Base-by-base conservation (phyloP, 2,113 vertebrate genomes). In the Drymodes brunneopygia region DNA sequence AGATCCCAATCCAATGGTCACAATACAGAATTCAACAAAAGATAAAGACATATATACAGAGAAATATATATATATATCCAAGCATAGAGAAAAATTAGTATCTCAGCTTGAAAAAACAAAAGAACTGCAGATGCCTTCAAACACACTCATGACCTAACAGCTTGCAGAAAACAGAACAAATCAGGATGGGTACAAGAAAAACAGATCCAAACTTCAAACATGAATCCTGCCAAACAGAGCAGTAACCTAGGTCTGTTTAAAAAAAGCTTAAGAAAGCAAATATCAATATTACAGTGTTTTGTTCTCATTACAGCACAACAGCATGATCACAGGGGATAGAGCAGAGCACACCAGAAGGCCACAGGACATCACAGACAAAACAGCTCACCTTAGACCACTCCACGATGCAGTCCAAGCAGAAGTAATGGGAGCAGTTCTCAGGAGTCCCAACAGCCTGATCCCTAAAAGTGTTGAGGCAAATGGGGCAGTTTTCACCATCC, bases 381-480 rank as follows among this genome's bases (percentile, higher is more conserved):
- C 15, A 70, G 38, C 98, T 96, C 81, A 99, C 99, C 98, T 99
- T 99, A 25, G 99, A 97, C 99, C 99, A 99, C 82, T 99, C 99
- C 28, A 99, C 95, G 5, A 99, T 99, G 94, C 99, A 99, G 95
- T 99, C 99, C 40, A 99, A 98, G 94, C 99, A 99, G 98, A 99
- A 99, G 94, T 99, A 99, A 95, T 99, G 99, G 89, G 98, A 97
- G 73, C 99, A 99, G 97, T 62, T 98, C 97, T 99, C 99, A 4
- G 99, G 99, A 4, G 99, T 99, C 33, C 99, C 99, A 91, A 99
- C 98, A 10, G 98, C 98, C 97, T 99, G 99, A 94, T 98, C 98
- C 78, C 96, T 97, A 81, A 99, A 99, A 0, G 97, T 97, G 81
- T 99, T 99, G 70, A 99, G 99, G 93, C 99, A 99, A 90, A 99